A percentile compares a stretch with the other conserved stretches of the same genome.
Conservation (phyloP, 2,888 invertebrate species). For the Thymelicus sylvestris region DNA sequence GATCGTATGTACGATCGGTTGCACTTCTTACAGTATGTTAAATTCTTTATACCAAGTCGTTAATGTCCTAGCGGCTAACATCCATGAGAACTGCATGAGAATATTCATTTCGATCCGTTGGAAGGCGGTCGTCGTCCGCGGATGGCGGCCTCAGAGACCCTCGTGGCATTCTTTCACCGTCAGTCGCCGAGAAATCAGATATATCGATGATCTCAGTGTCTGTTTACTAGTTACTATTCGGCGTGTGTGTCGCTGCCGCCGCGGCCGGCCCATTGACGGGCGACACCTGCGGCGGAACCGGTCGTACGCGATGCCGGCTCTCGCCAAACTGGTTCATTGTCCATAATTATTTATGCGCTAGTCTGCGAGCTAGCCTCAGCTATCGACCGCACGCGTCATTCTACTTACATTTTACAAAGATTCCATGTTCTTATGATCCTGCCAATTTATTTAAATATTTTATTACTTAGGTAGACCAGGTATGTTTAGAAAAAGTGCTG, state of each 20-base stretch:
- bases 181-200: constrained; percentile 46
- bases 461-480: too few species aligned
- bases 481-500: too few species aligned
- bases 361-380: constrained; percentile 4
- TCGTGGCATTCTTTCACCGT: constrained; percentile 41
- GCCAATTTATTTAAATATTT: neutral
- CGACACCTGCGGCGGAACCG: constrained; percentile 76
- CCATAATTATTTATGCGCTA: constrained; percentile 48
- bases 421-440: neutral
- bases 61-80: neutral
- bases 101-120: too few species aligned
- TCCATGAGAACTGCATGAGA: too few species aligned
- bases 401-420: constrained; percentile 7
- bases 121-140: too few species aligned
- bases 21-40: neutral
- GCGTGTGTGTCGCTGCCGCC: constrained; percentile 56
- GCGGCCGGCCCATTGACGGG: constrained; percentile 56
- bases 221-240: constrained; percentile 53
- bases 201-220: constrained; percentile 54
- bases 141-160: constrained; percentile 10
- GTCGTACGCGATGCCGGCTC: constrained; percentile 64
- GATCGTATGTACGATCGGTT: neutral
- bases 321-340: constrained; percentile 71
- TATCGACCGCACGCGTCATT: constrained; percentile 12
- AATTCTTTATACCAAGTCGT: neutral